Base-by-base conservation (phyloP, 2,113 vertebrate genomes). In the Crotophaga sulcirostris region DNA sequence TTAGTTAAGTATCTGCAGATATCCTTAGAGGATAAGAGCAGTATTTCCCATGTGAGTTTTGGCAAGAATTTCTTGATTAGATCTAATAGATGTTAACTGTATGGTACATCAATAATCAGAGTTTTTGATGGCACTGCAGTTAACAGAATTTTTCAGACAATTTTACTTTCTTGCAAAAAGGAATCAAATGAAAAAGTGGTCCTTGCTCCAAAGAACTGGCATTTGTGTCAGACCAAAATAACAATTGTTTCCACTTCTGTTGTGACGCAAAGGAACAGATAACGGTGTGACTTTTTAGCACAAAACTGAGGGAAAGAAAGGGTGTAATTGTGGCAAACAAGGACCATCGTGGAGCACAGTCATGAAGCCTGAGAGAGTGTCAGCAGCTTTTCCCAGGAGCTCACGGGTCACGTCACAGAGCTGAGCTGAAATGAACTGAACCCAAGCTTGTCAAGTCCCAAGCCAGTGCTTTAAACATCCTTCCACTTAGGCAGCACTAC, bases 341-440 rank as follows among this genome's bases (percentile, higher is more conserved):
- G 44, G 44, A 73, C 24, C 29, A 36, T 38, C 2, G 3, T 9
- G 38, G 52, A 70, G 16, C 24, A 34, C 15, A 83, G 29, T 31
- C 44, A 26, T 7, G 25, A 62, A 77, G 33, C 29, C 29, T 36
- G 29, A 31, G 20, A 73, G 10, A 63, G 2, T 0, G 4, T 13
- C 28, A 90, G 64, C 13, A 74, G 4, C 54, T 60, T 89, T 10
- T 36, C 52, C 15, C n/a, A 69, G 0, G 40, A 83, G 28, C 85
- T 89, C 70, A 60, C 28, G 40, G 38, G 47, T 68, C 80, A 47
- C 49, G 47, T 84, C 81, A 59, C 55, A 44, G 62, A 76, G 31
- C 80, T 58, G 60, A 75, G 49, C 44, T 81, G 73, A 87, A n/a
- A 55, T 69, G 62, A 94, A 55, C 83, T 56, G 79, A 87, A 33